Conservation (phyloP, 2,797 vertebrate genomes). For the Falco rusticolus region DNA sequence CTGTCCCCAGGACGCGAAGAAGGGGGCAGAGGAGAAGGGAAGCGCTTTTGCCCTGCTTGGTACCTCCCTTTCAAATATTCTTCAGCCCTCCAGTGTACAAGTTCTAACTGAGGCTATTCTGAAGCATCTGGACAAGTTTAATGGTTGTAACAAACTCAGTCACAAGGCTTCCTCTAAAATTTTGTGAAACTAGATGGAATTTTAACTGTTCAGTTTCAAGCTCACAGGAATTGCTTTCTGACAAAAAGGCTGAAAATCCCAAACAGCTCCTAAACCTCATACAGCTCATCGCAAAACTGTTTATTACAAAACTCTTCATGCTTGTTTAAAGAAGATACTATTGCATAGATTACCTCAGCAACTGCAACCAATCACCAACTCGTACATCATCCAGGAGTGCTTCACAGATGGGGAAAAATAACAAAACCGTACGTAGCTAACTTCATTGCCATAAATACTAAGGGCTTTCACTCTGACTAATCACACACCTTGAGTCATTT, state of each 20-base stretch:
- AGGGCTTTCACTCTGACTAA: constrained; percentile 4
- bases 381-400: background rate
- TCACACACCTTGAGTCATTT: background rate
- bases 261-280: background rate
- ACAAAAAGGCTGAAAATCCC: background rate
- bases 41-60: background rate
- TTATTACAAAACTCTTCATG: background rate
- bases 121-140: background rate
- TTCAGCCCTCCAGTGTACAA: background rate
- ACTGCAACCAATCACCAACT: background rate
- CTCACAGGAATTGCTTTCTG: background rate
- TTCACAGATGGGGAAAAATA: background rate
- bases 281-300: background rate
- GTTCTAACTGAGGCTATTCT: background rate
- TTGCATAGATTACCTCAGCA: background rate
- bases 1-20: background rate
- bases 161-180: background rate
- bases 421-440: background rate
- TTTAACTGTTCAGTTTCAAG: background rate
- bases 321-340: background rate
- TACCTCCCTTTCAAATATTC: background rate
- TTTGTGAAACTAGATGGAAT: background rate
- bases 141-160: background rate
- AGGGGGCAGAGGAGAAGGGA: background rate
- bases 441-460: background rate